Evolutionary conservation across 2,113 vertebrate species (phyloP), one percentile per base, ranked within the genome.

Genomic region (Clarias gariepinus): DNA sequence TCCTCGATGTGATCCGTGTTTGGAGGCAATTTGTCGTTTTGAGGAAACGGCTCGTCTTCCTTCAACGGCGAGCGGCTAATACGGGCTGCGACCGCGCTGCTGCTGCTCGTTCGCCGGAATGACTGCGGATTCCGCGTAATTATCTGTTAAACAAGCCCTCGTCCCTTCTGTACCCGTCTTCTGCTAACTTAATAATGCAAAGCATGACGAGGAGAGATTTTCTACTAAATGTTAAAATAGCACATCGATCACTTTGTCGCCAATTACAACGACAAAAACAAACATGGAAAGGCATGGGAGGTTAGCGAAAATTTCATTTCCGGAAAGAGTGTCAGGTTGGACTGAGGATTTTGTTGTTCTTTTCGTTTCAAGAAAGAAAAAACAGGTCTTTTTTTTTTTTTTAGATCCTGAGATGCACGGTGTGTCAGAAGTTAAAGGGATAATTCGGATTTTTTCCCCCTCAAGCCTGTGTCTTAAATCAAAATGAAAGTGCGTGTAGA

Each of bases 81-180:
- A 71, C 69, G 80, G 66, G 84, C 71, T 87, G 63, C 61, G 23
- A 87, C 68, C 79, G 69, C 85, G 90, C 81, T 86, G 90, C 81
- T 53, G 58, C 77, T 87, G 83, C 69, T 73, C 57, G 69, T 85
- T 87, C 74, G 71, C 64, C 76, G 81, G 88, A 90, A 91, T 89
- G 78, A 84, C 82, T 84, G 87, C 71, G 82, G 83, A 92, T 92
- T 91, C 90, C 87, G 86, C 69, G 86, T 90, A 92, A 92, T 91
- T 88, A 91, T 87, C 87, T 74, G 82, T 78, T 84, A 90, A 90
- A 83, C 63, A 84, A 71, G 78, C 53, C 52, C 81, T 83, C 74
- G 55, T 82, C 55, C 33, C 47, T 47, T 41, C 41, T 5, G 41
- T 41, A 3, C 36, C 64, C 78, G 81, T 69, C 80, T 90, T 57